Conservation (phyloP, 2,888 invertebrate species). For the Dascillus cervinus region DNA sequence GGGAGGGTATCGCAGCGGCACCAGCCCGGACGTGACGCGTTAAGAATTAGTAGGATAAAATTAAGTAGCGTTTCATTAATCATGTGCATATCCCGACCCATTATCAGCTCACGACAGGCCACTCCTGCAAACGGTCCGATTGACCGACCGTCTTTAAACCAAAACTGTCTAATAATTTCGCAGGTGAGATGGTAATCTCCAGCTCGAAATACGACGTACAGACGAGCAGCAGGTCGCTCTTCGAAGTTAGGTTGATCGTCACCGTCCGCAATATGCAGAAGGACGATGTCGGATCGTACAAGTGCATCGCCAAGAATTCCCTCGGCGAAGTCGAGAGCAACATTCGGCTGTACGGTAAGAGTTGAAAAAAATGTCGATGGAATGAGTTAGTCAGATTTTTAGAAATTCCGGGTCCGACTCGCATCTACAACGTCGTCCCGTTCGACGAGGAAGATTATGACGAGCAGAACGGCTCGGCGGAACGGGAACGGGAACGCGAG, state of each 20-base stretch:
- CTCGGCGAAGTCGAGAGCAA: conserved; percentile 83
- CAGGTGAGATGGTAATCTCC: conserved; percentile 78
- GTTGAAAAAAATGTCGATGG: conserved; percentile 10
- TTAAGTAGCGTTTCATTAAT: conserved; percentile 39
- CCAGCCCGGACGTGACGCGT: conserved; percentile 36
- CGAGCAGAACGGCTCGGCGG: conserved; percentile 64
- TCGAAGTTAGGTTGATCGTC: conserved; percentile 76
- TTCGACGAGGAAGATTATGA: conserved; percentile 49
- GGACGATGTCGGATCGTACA: conserved; percentile 73
- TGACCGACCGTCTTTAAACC: conserved; percentile 26
- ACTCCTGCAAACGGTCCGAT: conserved; percentile 28
- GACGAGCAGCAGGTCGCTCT: conserved; percentile 60
- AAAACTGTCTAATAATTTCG: too few relatives aligned
- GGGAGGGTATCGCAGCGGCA: conserved; percentile 22
- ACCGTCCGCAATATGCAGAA: conserved; percentile 66
- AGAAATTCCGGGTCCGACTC: conserved; percentile 72
- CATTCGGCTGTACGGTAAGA: conserved; percentile 78
- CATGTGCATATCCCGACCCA: conserved; percentile 31
- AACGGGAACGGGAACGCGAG: conserved; percentile 61
- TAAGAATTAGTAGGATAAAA: conserved; percentile 39
- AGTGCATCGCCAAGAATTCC: conserved; percentile 81
- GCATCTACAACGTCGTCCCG: conserved; percentile 47
- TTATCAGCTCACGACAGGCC: conserved; percentile 35
- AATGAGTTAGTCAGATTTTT: conserved; percentile 19
- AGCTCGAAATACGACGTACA: conserved; percentile 73